Conservation (phyloP, 2,113 vertebrate genomes). For the Anguilla rostrata region DNA sequence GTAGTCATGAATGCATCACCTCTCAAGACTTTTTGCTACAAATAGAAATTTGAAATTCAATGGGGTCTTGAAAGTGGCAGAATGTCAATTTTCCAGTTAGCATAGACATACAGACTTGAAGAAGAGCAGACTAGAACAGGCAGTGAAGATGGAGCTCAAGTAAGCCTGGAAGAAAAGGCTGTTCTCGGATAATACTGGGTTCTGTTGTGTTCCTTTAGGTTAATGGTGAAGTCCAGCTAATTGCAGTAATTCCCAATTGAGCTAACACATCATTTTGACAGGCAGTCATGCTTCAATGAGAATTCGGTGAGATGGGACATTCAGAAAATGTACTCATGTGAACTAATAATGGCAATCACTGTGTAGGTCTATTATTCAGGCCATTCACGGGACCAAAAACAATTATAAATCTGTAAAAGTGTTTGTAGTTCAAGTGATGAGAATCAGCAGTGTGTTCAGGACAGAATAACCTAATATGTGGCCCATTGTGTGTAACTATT, state of each 20-base stretch:
- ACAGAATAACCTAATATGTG: conserved; percentile 48
- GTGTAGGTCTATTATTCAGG: neutral
- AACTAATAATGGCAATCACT: neutral
- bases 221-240: neutral
- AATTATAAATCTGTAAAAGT: neutral
- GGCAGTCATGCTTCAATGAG: neutral
- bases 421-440: neutral
- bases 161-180: neutral
- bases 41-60: no score
- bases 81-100: no score
- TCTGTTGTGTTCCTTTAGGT: neutral
- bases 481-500: conserved; percentile 60
- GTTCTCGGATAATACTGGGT: neutral
- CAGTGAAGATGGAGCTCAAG: neutral
- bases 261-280: neutral
- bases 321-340: neutral
- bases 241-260: neutral
- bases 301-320: neutral
- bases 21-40: neutral
- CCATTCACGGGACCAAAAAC: neutral
- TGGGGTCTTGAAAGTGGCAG: no score
- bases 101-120: neutral
- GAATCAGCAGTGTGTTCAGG: neutral
- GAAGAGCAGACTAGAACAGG: neutral
- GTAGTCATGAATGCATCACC: neutral